Base-by-base conservation (phyloP, 2,888 invertebrate genomes). In the Allolobophora icterica region DNA sequence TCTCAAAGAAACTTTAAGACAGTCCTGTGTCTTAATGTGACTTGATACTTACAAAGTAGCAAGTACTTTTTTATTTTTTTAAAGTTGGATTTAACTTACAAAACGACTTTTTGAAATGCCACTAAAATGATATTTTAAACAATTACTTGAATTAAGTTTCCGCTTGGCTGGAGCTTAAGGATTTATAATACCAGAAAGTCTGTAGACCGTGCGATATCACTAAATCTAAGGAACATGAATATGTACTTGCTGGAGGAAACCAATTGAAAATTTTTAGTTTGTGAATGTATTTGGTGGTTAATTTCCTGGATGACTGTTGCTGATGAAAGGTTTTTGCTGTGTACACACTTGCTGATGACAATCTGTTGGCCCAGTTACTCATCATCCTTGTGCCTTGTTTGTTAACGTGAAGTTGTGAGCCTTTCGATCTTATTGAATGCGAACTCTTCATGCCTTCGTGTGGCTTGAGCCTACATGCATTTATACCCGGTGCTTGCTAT, bases 351-450 rank as follows among this genome's bases (percentile, higher is more conserved):
- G 71, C 71, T 71, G 71, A 71, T 71, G 71, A 71, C 71, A 71
- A 71, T 71, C 71, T 71, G 71, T 71, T 71, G 71, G 71, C n/a
- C 71, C 71, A 71, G 71, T 71, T 71, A 71, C 71, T 71, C 71
- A 71, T 71, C 71, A n/a, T 71, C 30, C 71, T 71, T n/a, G 71
- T 71, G 71, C 71, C 71, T 71, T 71, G 71, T 71, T 71, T 71
- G 71, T 71, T 71, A 71, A 71, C n/a, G 30, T 71, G 30, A n/a
- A 71, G n/a, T 30, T 71, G 71, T 71, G n/a, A n/a, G n/a, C 71
- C n/a, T 71, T 71, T 71, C 71, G n/a, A 52, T 52, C 52, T 24
- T 21, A 52, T 52, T 1, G 52, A 71, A 71, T 71, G 71, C n/a
- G 71, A 30, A 71, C 71, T 71, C 71, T n/a, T 71, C 30, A 71